Evolutionary conservation across 2,113 vertebrate genomes (phyloP).

Genomic region (Lepidothrix coronata): DNA sequence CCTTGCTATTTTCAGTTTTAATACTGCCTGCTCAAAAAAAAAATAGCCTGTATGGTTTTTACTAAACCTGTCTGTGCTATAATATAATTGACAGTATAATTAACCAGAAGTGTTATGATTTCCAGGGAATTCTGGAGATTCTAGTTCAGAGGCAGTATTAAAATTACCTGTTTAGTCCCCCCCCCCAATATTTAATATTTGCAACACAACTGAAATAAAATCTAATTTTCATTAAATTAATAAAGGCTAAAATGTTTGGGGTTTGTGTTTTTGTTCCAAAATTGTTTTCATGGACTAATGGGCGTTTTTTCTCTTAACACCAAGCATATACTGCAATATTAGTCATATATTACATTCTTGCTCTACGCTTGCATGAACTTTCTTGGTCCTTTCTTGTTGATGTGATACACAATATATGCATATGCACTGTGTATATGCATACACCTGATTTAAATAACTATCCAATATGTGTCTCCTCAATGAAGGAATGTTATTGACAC

Average conservation of each 20-base stretch:
- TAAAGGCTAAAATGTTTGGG: background rate
- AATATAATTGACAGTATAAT: background rate
- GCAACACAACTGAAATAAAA: background rate
- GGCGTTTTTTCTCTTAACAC: background rate
- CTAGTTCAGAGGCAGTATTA: constrained; percentile 70
- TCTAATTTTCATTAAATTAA: constrained; percentile 25
- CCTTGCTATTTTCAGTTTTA: constrained; percentile 70
- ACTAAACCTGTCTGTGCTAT: background rate
- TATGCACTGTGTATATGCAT: constrained; percentile 27
- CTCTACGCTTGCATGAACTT: constrained; percentile 1
- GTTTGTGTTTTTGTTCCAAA: constrained; percentile 40
- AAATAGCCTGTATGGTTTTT: background rate
- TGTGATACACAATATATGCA: background rate
- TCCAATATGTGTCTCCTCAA: background rate
- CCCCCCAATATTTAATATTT: background rate
- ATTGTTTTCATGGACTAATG: constrained; percentile 31
- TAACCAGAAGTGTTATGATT: background rate
- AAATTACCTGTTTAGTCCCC: constrained; percentile 23
- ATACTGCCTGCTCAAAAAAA: constrained; percentile 65
- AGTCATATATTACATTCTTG: background rate
- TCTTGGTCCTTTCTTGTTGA: background rate
- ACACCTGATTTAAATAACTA: background rate
- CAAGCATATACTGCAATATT: background rate
- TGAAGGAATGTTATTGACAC: background rate
- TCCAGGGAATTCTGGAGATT: background rate